Evolutionary conservation across 2,113 vertebrate species (phyloP).

Genomic region (Amblyornis subalaris): DNA sequence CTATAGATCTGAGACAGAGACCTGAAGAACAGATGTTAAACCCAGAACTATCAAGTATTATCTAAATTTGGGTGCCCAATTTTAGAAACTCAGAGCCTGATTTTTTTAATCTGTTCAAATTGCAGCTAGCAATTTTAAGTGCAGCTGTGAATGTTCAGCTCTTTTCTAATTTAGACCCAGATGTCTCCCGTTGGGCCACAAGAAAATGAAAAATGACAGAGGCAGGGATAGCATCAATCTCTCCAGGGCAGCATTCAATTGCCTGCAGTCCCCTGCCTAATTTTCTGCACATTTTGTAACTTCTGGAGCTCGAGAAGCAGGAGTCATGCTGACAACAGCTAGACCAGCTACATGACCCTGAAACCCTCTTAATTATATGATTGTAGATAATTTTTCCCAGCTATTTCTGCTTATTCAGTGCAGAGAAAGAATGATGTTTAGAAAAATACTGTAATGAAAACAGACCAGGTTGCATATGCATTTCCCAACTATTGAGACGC

Average conservation of each 20-base stretch:
- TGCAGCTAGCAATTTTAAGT: neutral
- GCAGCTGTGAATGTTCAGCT: conserved; percentile 22
- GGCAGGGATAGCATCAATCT: neutral
- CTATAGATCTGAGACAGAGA: neutral
- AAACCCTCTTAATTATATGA: neutral
- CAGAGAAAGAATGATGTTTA: neutral
- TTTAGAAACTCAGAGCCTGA: neutral
- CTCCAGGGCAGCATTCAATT: conserved; percentile 4
- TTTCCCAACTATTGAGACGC: neutral
- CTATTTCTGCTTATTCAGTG: neutral
- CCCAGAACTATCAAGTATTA: neutral
- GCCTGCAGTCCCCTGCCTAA: neutral
- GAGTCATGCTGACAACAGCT: neutral
- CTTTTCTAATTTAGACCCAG: conserved; percentile 23
- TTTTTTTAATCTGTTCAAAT: neutral
- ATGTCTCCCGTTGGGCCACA: neutral
- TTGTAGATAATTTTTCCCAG: neutral
- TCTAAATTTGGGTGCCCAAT: neutral
- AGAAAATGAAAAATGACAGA: conserved; percentile 28
- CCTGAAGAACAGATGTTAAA: neutral
- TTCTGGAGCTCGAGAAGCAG: neutral
- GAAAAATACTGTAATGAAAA: neutral
- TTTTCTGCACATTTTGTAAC: neutral
- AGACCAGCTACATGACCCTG: neutral
- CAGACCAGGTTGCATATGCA: neutral